Evolutionary conservation across 1,140 invertebrate species (phyloP).

Genomic region (Lasioglossum albipes): DNA sequence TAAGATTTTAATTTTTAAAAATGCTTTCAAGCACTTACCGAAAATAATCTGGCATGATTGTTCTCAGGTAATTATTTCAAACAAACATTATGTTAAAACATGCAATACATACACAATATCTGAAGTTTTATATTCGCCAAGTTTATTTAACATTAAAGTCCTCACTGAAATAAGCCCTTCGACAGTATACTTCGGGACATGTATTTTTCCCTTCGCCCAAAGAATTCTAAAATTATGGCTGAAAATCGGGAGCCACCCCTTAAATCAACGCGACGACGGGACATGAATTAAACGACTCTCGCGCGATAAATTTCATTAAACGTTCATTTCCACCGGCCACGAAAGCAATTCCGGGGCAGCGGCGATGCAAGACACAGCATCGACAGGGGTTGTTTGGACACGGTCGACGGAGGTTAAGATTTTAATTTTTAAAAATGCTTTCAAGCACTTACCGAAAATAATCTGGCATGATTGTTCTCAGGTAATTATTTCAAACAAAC

Average conservation of each 20-base stretch:
- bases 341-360: background rate
- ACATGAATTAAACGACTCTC: background rate
- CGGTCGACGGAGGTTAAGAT: background rate
- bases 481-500: background rate
- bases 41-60: background rate
- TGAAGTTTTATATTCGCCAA: too few relatives aligned
- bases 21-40: background rate
- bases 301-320: constrained; percentile 13
- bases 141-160: too few relatives aligned
- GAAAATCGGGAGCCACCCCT: too few relatives aligned
- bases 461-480: background rate
- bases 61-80: background rate
- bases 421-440: constrained; percentile 26
- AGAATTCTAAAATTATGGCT: constrained; percentile 7
- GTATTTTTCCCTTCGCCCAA: too few relatives aligned
- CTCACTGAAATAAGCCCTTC: too few relatives aligned
- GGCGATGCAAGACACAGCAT: background rate
- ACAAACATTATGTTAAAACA: too few relatives aligned
- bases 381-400: background rate
- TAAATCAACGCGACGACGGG: too few relatives aligned
- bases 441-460: background rate
- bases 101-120: too few relatives aligned
- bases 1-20: constrained; percentile 29
- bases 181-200: background rate
- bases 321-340: background rate